A percentile compares a stretch with the other conserved stretches of the same genome.
Conservation (phyloP, 2,888 invertebrate genomes). For the Sipha maydis region DNA sequence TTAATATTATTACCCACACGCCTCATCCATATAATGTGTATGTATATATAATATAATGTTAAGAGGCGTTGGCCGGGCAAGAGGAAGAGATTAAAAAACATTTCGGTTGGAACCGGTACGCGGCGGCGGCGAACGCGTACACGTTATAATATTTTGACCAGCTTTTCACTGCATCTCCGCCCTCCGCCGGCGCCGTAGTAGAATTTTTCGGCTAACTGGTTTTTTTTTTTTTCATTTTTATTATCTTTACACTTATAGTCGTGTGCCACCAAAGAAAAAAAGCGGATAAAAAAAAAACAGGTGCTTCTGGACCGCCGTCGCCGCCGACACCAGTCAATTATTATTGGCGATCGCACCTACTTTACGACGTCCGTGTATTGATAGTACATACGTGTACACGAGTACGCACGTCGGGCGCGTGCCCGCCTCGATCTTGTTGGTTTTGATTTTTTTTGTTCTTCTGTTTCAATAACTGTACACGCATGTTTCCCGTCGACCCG, state of each 20-base stretch:
- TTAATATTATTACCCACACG: slow-evolving; percentile 37
- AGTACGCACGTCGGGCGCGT: slow-evolving; percentile 43
- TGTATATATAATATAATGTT: slow-evolving; percentile 15
- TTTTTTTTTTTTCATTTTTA: slow-evolving; percentile 17
- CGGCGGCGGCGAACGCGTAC: not conserved
- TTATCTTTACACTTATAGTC: slow-evolving; percentile 46
- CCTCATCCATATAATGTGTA: not conserved
- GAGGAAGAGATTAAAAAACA: slow-evolving; percentile 43
- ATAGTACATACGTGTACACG: not conserved
- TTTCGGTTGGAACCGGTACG: slow-evolving; percentile 37
- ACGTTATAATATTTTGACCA: slow-evolving; percentile 55
- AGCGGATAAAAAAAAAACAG: slow-evolving; percentile 42
- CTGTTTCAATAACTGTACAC: slow-evolving; percentile 31
- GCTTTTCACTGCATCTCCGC: slow-evolving; percentile 40
- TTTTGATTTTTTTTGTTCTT: not conserved
- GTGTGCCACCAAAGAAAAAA: slow-evolving; percentile 50
- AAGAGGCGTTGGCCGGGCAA: slow-evolving; percentile 8
- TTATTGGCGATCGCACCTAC: slow-evolving; percentile 60
- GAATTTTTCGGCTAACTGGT: slow-evolving; percentile 59
- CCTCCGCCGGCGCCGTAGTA: slow-evolving; percentile 5
- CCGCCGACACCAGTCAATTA: slow-evolving; percentile 49
- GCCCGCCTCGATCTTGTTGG: slow-evolving; percentile 35
- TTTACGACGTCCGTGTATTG: slow-evolving; percentile 43
- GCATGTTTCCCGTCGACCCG: not conserved
- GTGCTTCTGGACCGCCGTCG: slow-evolving; percentile 55